Base-by-base conservation (phyloP, 2,888 invertebrate genomes). In the Cephonodes hylas region DNA sequence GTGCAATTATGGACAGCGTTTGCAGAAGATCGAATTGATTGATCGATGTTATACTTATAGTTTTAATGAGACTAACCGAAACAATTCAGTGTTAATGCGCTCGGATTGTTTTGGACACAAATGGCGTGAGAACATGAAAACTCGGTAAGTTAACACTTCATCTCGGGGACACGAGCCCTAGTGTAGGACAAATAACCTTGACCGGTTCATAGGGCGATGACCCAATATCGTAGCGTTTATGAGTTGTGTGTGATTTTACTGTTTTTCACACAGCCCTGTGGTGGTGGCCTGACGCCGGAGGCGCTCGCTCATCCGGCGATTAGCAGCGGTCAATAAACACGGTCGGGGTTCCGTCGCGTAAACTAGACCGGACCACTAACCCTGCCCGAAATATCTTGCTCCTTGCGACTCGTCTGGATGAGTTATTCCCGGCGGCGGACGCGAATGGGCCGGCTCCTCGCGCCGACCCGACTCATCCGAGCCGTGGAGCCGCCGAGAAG, bases 371-470 rank as follows among this genome's bases (percentile, higher is more conserved):
- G 80, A 83, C 88, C 87, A 90, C 84, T 88, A 89, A 90, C 88
- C 89, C 88, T 85, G 87, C 85, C 84, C 81, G 85, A 89, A 89
- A 91, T 91, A 91, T 81, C 85, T 73, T 82, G 79, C 79, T 79
- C 81, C 79, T 77, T 78, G 77, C 79, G 77, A 75, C 53, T 27
- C 79, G 86, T 84, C 86, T 86, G 85, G 82, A 84, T 69, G 72
- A 83, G 86, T 81, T 90, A 90, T 91, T 90, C 86, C 77, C 73
- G 89, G 84, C 86, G 20, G 27, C n/a, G 25, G 27, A 3, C 53
- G 13, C 31, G 53, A 23, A 18, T n/a, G 18, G 31, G 27, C 13
- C 31, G 53, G 18, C 31, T 31, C 53, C 18, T 53, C 81, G 82
- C 84, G 77, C 75, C 77, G 81, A 76, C 76, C 67, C 77, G 76